A percentile compares a stretch with the other conserved stretches of the same genome.
These are phyloP conservation scores for Oncorhynchus kisutch DNA, from an alignment of 2,113 vertebrate species.

Conservation along the genomic window DNA sequence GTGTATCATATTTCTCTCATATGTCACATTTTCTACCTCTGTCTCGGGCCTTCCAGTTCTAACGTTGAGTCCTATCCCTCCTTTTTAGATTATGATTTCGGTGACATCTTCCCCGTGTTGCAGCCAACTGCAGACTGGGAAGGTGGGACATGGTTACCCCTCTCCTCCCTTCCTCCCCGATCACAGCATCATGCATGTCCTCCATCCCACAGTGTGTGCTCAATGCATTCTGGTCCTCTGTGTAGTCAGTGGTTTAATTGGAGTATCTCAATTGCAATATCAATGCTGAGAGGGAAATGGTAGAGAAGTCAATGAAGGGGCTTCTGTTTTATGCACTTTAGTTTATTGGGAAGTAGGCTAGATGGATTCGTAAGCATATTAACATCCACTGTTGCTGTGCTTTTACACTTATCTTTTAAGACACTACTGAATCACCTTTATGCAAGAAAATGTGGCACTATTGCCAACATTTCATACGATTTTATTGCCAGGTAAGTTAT, in stretches of 20 bases:
- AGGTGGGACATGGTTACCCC: conserved; percentile 90
- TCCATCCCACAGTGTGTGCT: conserved; percentile 48
- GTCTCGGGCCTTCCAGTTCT: conserved; percentile 63
- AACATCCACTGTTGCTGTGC: too few relatives aligned
- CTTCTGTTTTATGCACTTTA: background rate
- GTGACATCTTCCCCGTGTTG: conserved; percentile 98
- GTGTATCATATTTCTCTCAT: conserved; percentile 32
- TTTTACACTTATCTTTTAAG: background rate
- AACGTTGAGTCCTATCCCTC: conserved; percentile 87
- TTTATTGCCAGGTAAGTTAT: conserved; percentile 16
- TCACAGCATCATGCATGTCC: conserved; percentile 77
- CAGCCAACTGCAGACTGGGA: conserved; percentile 99
- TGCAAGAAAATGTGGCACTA: background rate
- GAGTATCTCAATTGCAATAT: background rate
- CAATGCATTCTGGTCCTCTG: conserved; percentile 34
- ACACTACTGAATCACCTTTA: background rate
- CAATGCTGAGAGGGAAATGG: background rate
- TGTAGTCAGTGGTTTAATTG: background rate
- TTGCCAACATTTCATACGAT: background rate
- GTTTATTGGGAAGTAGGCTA: background rate
- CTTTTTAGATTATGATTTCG: conserved; percentile 99
- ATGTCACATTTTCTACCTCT: conserved; percentile 16
- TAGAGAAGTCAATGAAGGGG: background rate
- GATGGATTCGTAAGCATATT: background rate
- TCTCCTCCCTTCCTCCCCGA: conserved; percentile 41